Percentiles rank a stretch among this genome's conserved stretches.
These are phyloP conservation scores for Holacanthella duospinosa DNA, from an alignment of 2,888 invertebrate species.

Conservation along the genomic window DNA sequence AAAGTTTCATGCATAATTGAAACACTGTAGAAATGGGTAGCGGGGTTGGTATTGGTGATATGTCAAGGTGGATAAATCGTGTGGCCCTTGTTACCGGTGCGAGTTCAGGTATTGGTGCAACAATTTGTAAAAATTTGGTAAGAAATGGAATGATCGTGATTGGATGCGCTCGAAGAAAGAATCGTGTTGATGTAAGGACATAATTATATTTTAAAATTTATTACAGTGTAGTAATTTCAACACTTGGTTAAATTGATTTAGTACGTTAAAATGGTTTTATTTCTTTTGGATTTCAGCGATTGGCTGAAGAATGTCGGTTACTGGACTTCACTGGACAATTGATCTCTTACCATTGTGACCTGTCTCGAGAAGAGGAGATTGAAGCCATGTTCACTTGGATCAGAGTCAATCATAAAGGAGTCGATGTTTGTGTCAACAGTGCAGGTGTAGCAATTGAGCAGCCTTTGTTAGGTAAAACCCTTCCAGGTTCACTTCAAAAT, in stretches of 20 bases:
- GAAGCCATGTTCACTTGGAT: constrained; percentile 30
- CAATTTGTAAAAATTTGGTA: constrained; percentile 20
- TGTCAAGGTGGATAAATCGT: constrained; percentile 20
- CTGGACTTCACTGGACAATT: constrained; percentile 23
- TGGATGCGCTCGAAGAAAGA: constrained; percentile 24
- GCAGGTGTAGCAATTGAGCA: constrained; percentile 21
- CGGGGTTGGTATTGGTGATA: background rate
- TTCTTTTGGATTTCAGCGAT: constrained; percentile 9
- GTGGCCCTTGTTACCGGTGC: constrained; percentile 30
- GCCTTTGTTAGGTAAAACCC: constrained; percentile 20
- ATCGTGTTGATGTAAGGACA: constrained; percentile 20
- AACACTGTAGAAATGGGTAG: background rate
- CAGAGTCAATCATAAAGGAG: constrained; percentile 22
- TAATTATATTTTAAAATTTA: background rate
- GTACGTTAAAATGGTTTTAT: no score
- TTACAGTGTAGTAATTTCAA: background rate
- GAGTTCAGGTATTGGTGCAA: constrained; percentile 15
- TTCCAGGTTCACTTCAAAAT: no score
- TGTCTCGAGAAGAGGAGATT: constrained; percentile 19
- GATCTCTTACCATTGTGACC: constrained; percentile 24
- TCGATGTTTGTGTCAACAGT: constrained; percentile 30
- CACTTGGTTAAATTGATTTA: background rate
- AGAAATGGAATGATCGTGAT: constrained; percentile 29
- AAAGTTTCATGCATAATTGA: background rate
- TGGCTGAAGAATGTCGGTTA: constrained; percentile 16